Percentiles rank a stretch among this genome's conserved stretches.
Conservation (phyloP, 2,797 vertebrate species). For the Salarias fasciatus region DNA sequence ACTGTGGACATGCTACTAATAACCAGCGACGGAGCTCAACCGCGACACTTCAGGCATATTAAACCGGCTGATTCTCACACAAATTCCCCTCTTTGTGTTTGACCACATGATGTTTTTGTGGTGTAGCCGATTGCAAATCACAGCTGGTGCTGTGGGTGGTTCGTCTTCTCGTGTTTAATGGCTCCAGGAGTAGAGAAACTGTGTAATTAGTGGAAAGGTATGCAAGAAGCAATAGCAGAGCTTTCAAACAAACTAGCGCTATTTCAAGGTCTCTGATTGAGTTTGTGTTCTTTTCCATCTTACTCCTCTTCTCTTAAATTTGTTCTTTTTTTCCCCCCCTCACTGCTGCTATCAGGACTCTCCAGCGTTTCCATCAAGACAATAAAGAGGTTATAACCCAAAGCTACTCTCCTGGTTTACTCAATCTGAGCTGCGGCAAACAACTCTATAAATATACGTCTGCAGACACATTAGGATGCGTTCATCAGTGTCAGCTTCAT, state of each 20-base stretch:
- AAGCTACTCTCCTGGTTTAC: conserved; percentile 22
- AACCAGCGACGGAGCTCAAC: conserved; percentile 21
- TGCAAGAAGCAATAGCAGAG: conserved; percentile 17
- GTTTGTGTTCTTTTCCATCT: conserved; percentile 11
- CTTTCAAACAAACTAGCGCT: background rate
- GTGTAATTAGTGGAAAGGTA: conserved; percentile 26
- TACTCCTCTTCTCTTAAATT: background rate
- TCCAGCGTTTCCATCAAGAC: conserved; percentile 55
- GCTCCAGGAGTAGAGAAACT: conserved; percentile 14
- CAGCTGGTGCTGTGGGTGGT: background rate
- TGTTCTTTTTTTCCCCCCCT: too few relatives aligned
- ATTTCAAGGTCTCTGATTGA: background rate
- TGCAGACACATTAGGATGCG: background rate
- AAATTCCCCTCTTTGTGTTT: conserved; percentile 18
- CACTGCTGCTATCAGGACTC: conserved; percentile 33
- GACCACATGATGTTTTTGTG: conserved; percentile 16
- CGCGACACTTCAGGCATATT: conserved; percentile 8
- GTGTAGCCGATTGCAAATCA: conserved; percentile 19
- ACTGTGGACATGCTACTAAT: conserved; percentile 17
- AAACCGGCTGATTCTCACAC: conserved; percentile 13
- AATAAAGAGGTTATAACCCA: conserved; percentile 16
- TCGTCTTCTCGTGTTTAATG: conserved; percentile 16
- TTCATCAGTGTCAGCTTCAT: conserved; percentile 15
- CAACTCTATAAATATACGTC: conserved; percentile 29
- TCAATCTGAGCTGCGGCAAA: conserved; percentile 8